phyloP scores from a whole-genome alignment of 2,888 invertebrate genomes.

The Drosophila borealis region DNA sequence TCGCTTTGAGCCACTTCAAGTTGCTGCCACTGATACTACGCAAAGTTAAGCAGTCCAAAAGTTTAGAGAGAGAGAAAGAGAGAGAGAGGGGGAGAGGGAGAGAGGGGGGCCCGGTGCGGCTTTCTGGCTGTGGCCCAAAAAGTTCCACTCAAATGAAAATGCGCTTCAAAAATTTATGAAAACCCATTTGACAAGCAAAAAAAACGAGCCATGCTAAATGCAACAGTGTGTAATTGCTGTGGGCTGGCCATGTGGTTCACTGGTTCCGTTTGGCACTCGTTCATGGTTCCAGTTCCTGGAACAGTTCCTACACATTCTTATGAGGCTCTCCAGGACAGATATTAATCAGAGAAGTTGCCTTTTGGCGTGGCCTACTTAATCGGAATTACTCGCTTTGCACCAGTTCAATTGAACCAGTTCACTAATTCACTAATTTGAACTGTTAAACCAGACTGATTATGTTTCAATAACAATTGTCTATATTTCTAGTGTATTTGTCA shows the following conservation, averaged over 20 bases:
- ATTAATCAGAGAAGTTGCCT: too few species aligned
- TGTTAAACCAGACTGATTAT: too few species aligned
- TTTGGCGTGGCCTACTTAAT: too few species aligned
- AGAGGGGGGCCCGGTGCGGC: background rate
- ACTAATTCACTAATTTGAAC: background rate
- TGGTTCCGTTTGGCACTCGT: conserved; percentile 1
- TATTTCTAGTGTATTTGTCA: background rate
- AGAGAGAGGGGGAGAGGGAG: background rate
- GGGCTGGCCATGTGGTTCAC: conserved; percentile 6
- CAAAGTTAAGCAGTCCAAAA: conserved; percentile 57
- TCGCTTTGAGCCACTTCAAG: conserved; percentile 70
- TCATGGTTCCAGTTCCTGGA: background rate
- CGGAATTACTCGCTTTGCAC: background rate
- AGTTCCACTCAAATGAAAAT: conserved; percentile 65
- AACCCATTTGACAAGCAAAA: conserved; percentile 57
- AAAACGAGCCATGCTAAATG: conserved; percentile 52
- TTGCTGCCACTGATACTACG: conserved; percentile 68
- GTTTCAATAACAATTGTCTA: too few species aligned
- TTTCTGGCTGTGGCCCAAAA: conserved; percentile 25
- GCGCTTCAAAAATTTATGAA: conserved; percentile 71
- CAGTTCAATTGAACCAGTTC: conserved; percentile 3
- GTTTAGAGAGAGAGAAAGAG: conserved; percentile 38
- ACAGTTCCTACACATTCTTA: background rate
- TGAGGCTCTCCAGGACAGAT: background rate
- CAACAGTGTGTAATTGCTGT: conserved; percentile 48